Evolutionary conservation across 2,888 invertebrate species (phyloP).

Genomic region (Melieria picta): DNA sequence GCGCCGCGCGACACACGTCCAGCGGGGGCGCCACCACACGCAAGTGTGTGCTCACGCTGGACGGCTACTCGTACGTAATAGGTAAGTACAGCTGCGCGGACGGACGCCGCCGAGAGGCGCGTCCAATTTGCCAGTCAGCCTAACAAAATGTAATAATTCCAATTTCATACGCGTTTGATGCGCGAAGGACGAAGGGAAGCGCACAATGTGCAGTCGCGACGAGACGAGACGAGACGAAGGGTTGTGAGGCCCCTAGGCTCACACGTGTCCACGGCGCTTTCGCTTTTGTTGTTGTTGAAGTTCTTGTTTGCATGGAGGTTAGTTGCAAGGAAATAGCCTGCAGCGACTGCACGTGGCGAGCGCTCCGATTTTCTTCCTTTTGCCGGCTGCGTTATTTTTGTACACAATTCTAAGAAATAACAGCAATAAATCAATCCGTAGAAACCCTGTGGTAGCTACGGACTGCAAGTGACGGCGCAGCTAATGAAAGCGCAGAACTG

Average conservation of each 20-base stretch:
- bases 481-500: too few species aligned
- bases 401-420: too few species aligned
- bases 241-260: background rate
- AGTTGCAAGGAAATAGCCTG: too few species aligned
- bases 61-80: constrained; percentile 89
- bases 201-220: background rate
- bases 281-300: background rate
- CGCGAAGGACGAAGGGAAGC: background rate
- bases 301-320: too few species aligned
- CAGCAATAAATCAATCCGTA: too few species aligned
- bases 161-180: background rate
- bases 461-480: too few species aligned
- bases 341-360: too few species aligned
- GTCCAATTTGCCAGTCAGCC: background rate
- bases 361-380: too few species aligned
- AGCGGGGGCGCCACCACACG: constrained; percentile 71
- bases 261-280: background rate
- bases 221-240: background rate
- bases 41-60: constrained; percentile 84
- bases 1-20: constrained; percentile 62
- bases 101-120: background rate
- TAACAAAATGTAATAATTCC: background rate
- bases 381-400: too few species aligned
- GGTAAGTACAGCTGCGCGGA: constrained; percentile 70
- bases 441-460: too few species aligned